phyloP scores from a whole-genome alignment of 2,797 vertebrate species.

The Myotis vivesi region DNA sequence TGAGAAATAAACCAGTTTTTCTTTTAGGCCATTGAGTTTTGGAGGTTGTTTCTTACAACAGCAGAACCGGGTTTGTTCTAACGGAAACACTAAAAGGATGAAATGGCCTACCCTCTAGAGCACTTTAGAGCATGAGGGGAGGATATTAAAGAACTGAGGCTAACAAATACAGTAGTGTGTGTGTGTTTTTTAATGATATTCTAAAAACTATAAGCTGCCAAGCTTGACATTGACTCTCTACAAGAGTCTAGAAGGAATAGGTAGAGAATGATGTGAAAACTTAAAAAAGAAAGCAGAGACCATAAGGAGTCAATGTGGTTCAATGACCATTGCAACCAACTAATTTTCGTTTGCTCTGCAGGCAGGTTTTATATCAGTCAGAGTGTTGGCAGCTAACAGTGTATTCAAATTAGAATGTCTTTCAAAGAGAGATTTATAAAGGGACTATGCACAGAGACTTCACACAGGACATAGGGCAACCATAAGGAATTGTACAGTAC shows the following conservation, averaged over 20 bases:
- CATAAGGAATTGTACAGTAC: neutral
- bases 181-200: neutral
- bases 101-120: neutral
- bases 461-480: neutral
- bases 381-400: neutral
- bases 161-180: neutral
- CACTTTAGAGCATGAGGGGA: neutral
- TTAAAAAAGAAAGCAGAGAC: neutral
- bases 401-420: neutral
- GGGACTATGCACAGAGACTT: neutral
- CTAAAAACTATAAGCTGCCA: neutral
- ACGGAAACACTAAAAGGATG: neutral
- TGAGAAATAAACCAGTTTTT: neutral
- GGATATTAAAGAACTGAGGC: neutral
- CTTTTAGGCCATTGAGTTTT: neutral
- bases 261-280: neutral
- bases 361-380: neutral
- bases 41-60: neutral
- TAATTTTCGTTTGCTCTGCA: neutral
- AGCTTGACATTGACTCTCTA: neutral
- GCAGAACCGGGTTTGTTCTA: neutral
- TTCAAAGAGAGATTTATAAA: neutral
- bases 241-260: neutral
- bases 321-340: neutral
- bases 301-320: neutral